Evolutionary conservation across 2,113 vertebrate genomes (phyloP).

Genomic region (Penelope pileata): DNA sequence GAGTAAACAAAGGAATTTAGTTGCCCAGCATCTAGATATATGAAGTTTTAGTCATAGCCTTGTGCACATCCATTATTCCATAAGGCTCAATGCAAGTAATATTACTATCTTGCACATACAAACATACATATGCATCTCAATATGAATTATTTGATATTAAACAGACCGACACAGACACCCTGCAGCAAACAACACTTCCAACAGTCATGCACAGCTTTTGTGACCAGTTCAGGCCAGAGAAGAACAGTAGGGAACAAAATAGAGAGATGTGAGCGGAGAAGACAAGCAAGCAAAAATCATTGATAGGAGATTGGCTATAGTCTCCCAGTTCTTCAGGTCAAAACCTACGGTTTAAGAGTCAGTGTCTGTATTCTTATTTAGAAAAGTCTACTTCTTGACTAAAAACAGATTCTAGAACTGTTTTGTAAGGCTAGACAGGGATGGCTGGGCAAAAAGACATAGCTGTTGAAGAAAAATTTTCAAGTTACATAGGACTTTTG

Average conservation of each 20-base stretch:
- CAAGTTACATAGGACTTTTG: background rate
- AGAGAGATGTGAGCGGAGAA: background rate
- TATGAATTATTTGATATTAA: background rate
- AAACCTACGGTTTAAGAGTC: background rate
- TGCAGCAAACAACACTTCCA: background rate
- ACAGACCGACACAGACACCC: background rate
- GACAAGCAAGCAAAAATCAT: background rate
- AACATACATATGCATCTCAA: background rate
- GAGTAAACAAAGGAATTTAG: background rate
- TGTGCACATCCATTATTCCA: background rate
- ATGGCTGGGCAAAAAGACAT: background rate
- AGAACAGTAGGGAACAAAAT: background rate
- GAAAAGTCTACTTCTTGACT: background rate
- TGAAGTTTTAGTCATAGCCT: background rate
- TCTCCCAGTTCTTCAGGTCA: background rate
- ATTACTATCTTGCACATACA: background rate
- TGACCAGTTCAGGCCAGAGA: background rate
- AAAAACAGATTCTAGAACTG: background rate
- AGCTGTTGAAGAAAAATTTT: background rate
- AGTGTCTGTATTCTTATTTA: background rate
- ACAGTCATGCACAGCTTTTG: background rate
- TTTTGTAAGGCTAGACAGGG: background rate
- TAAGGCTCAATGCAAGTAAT: background rate
- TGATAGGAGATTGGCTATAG: fast-evolving
- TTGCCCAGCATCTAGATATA: background rate